These are phyloP conservation scores for Drosophila insularis DNA, from an alignment of 1,140 invertebrate species.

Conservation along the genomic window DNA sequence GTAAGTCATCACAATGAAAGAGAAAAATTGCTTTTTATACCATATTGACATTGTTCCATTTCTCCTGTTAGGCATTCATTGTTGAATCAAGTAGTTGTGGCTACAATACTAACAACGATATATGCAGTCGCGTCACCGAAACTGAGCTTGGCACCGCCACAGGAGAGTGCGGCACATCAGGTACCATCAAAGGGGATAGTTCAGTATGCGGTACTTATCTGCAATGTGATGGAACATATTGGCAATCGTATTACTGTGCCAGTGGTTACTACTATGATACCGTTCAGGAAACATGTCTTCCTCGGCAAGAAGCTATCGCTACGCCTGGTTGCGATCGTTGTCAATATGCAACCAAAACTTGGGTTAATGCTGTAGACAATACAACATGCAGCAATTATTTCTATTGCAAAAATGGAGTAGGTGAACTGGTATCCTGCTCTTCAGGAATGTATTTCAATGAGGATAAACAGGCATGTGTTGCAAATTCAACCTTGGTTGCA, in stretches of 20 bases:
- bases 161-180: background rate
- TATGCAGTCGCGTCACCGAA: constrained; percentile 36
- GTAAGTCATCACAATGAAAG: constrained; percentile 32
- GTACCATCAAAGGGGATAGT: rapidly evolving
- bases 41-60: background rate
- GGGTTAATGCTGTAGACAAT: constrained; percentile 43
- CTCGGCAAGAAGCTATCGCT: constrained; percentile 18
- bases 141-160: background rate
- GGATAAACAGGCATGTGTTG: constrained; percentile 16
- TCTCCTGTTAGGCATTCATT: constrained; percentile 29
- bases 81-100: background rate
- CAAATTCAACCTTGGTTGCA: rapidly evolving
- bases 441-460: constrained; percentile 29
- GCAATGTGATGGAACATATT: constrained; percentile 19
- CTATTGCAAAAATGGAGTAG: constrained; percentile 32
- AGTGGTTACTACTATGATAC: constrained; percentile 36
- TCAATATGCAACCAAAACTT: constrained; percentile 6
- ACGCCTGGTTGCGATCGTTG: constrained; percentile 47
- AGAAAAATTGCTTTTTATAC: background rate
- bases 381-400: constrained; percentile 33
- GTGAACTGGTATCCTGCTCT: background rate
- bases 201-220: constrained; percentile 33
- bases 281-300: rapidly evolving
- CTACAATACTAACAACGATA: background rate
- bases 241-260: constrained; percentile 13